Evolutionary conservation across 2,113 vertebrate species (phyloP), one percentile per base, ranked within the genome.

Genomic region (Paracanthobrama guichenoti): DNA sequence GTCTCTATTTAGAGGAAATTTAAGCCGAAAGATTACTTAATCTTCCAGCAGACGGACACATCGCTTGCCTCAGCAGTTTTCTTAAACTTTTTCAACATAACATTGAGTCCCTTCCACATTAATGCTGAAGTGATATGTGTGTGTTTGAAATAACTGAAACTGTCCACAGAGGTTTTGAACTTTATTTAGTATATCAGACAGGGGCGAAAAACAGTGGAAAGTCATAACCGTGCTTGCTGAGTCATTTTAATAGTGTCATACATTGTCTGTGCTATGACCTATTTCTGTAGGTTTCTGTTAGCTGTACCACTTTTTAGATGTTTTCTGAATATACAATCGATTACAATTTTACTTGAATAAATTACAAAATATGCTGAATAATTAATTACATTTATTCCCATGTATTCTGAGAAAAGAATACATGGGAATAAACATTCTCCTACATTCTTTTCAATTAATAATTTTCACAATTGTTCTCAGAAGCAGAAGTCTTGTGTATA

Each of bases 1-100:
- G 73, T 82, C 77, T 67, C 39, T 74, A 46, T 86, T 87, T 79
- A 88, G 81, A 86, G 76, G 85, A 89, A 87, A 88, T 76, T 77
- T 79, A 5, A 9, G 22, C 9, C 44, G 20, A 53, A 72, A 20
- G 71, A 72, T 90, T 88, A 86, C 86, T 74, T 86, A 87, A 87
- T 62, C 55, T 64, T 82, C n/a, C 31, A 75, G 69, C 81, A 82
- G 87, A 86, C 77, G 53, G 53, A 77, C 53, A 71, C 79, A 84
- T 31, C 50, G n/a, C 87, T 83, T 60, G 57, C 79, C 82, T 85
- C 81, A 87, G 86, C 85, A 81, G 71, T 88, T 89, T 88, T 81
- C 26, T 79, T 55, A 44, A 84, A 26, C 82, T 69, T 88, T 89
- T 88, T 79, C 87, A 88, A 88, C 50, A 67, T 53, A 44, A 55